Evolutionary conservation across 2,113 vertebrate genomes (phyloP).

Genomic region (Poeciliopsis occidentalis): DNA sequence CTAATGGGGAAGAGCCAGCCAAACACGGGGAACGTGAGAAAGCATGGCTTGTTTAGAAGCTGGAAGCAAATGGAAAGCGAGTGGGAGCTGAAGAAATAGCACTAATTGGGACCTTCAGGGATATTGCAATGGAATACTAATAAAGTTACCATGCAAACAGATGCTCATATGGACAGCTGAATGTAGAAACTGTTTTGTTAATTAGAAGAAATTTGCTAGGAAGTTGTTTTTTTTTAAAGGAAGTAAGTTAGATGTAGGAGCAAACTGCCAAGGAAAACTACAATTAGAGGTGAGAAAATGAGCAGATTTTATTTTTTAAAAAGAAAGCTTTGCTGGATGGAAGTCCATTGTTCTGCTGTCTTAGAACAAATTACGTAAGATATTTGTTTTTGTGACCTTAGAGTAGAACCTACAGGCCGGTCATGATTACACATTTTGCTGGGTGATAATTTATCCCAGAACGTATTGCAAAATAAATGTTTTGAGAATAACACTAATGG

Average conservation of each 20-base stretch:
- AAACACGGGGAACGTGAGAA: background rate
- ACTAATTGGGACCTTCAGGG: slow-evolving; percentile 20
- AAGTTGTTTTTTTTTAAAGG: background rate
- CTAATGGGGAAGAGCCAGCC: slow-evolving; percentile 8
- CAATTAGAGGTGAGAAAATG: background rate
- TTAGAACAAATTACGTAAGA: too few species aligned
- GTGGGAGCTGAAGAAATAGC: slow-evolving; percentile 11
- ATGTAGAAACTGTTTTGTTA: background rate
- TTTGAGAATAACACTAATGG: too few species aligned
- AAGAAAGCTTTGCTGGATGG: too few species aligned
- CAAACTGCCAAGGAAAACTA: background rate
- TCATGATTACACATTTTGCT: too few species aligned
- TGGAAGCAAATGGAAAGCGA: slow-evolving; percentile 7
- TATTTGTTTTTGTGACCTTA: too few species aligned
- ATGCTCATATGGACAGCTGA: background rate
- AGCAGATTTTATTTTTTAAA: background rate
- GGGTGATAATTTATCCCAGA: too few species aligned
- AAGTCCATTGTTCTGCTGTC: too few species aligned
- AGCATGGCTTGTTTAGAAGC: slow-evolving; percentile 1
- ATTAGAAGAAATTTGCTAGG: background rate
- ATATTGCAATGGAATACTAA: slow-evolving; percentile 1
- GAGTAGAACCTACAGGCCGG: too few species aligned
- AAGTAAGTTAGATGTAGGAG: background rate
- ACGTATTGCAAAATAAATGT: too few species aligned
- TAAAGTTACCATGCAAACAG: slow-evolving; percentile 17